A percentile compares a stretch with the other conserved stretches of the same genome.
phyloP scores from a whole-genome alignment of 2,888 invertebrate species.

The Eupeodes luniger region DNA sequence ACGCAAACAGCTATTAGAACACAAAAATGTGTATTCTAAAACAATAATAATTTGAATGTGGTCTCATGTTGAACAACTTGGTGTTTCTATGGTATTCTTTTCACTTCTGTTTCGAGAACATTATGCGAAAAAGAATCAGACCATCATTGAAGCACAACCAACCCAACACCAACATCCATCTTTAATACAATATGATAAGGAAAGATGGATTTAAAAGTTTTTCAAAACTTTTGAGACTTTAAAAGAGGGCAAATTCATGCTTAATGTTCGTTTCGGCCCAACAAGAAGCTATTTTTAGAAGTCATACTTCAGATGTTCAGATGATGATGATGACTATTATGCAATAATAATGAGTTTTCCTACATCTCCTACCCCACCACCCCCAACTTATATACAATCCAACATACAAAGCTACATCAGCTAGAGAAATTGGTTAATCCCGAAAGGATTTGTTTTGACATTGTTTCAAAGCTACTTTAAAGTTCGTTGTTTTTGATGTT shows the following conservation, averaged over 20 bases:
- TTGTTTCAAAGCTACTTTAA: not conserved
- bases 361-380: not conserved
- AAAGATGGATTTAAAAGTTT: slow-evolving; percentile 19
- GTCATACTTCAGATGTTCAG: not conserved
- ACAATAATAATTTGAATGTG: slow-evolving; percentile 40
- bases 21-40: slow-evolving; percentile 10
- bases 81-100: not conserved
- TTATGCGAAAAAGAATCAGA: not conserved
- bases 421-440: not conserved
- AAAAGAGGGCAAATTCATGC: not conserved
- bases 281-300: not conserved
- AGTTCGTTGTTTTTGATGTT: not conserved
- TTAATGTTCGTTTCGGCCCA: not conserved
- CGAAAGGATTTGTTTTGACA: slow-evolving; percentile 5
- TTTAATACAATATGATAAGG: not conserved
- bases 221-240: slow-evolving; percentile 29
- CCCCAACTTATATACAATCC: not conserved
- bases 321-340: not conserved
- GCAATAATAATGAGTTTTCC: slow-evolving; percentile 25
- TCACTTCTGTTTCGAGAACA: not conserved
- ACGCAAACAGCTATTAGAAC: slow-evolving; percentile 11
- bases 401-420: not conserved
- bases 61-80: slow-evolving; percentile 36
- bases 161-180: not conserved
- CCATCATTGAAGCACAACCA: not conserved